phyloP scores from a whole-genome alignment of 2,888 invertebrate species.

The Dione vanillae region DNA sequence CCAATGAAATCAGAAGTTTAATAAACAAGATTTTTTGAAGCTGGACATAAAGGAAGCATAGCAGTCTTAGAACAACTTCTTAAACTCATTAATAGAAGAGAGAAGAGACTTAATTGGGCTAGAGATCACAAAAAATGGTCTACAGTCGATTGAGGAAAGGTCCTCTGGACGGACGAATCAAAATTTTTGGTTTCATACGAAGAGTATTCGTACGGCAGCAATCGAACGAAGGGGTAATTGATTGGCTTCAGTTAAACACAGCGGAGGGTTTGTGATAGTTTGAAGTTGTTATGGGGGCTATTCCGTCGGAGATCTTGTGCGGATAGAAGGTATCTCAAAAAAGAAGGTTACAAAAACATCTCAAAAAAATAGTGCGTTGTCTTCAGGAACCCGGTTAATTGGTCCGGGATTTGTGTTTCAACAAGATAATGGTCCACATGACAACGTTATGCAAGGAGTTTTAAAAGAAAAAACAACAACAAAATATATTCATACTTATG shows the following conservation, averaged over 20 bases:
- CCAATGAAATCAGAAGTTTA: neutral
- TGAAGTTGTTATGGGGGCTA: conserved; percentile 2
- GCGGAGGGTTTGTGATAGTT: conserved; percentile 12
- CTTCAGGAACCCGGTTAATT: too few species aligned
- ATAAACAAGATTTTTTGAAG: neutral
- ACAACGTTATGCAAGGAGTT: neutral
- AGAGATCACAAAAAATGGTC: neutral
- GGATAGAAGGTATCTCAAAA: conserved; percentile 5
- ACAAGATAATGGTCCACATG: conserved; percentile 1
- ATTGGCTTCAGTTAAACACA: conserved; percentile 6
- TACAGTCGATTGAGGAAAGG: neutral
- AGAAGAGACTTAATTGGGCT: conserved; percentile 7
- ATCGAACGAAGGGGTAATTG: neutral
- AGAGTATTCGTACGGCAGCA: neutral
- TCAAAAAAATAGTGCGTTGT: neutral
- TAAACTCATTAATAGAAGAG: neutral
- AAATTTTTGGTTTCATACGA: conserved; percentile 9
- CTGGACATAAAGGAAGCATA: conserved; percentile 1
- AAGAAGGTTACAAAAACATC: conserved; percentile 1
- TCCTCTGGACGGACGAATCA: conserved; percentile 2
- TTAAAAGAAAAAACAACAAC: neutral
- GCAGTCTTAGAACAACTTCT: neutral
- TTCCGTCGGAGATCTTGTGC: conserved; percentile 5
- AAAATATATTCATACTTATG: neutral
- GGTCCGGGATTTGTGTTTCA: neutral